Conservation (phyloP, 2,888 invertebrate species). For the Cryptus viduatorius region DNA sequence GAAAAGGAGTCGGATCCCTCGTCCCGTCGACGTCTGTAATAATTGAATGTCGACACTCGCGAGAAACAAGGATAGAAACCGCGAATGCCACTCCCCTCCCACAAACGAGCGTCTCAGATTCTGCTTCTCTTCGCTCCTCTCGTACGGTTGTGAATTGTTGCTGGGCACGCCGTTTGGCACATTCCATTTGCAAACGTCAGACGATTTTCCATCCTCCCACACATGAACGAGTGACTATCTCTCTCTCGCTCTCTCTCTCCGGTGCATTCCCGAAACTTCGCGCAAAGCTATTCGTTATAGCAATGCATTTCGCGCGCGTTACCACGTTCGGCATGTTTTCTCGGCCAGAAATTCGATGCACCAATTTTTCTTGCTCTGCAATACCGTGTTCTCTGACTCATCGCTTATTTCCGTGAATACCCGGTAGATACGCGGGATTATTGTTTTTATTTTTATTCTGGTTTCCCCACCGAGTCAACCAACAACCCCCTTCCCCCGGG, state of each 20-base stretch:
- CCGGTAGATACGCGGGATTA: too few relatives aligned
- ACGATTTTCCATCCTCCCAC: conserved; percentile 17
- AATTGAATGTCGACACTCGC: conserved; percentile 35
- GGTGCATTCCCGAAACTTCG: conserved; percentile 3
- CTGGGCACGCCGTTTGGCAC: conserved; percentile 19
- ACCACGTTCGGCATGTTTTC: neutral
- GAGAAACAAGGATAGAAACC: conserved; percentile 1
- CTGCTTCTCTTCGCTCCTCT: neutral
- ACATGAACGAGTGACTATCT: too few relatives aligned
- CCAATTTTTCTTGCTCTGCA: neutral
- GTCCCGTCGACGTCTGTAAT: conserved; percentile 8
- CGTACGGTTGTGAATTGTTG: conserved; percentile 8
- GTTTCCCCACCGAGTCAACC: neutral
- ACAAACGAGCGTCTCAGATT: conserved; percentile 3
- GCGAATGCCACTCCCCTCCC: neutral
- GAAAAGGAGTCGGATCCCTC: conserved; percentile 6
- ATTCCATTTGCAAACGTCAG: conserved; percentile 23
- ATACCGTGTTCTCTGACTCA: conserved; percentile 8
- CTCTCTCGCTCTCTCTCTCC: neutral
- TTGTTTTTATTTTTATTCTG: neutral
- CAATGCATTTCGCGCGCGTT: neutral
- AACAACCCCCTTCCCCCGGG: neutral
- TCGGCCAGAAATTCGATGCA: neutral
- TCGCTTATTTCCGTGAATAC: conserved; percentile 1
- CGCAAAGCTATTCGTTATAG: neutral